phyloP scores from a whole-genome alignment of 2,888 invertebrate species.

The Epicampocera succincta region DNA sequence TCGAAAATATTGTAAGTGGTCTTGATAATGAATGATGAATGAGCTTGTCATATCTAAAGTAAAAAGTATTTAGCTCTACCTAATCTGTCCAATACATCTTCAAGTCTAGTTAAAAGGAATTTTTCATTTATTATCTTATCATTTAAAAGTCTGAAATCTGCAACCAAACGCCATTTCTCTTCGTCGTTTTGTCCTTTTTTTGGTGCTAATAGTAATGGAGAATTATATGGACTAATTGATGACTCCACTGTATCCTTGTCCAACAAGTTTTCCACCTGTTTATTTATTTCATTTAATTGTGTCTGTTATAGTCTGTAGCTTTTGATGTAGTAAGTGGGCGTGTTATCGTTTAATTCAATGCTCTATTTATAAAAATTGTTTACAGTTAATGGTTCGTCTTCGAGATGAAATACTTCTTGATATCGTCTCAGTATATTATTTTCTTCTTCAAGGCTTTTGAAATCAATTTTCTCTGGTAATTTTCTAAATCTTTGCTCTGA shows the following conservation, averaged over 20 bases:
- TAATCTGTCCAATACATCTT: slow-evolving; percentile 20
- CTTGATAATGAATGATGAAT: neutral
- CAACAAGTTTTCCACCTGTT: slow-evolving; percentile 4
- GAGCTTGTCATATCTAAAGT: slow-evolving; percentile 25
- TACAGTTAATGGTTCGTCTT: too few species aligned
- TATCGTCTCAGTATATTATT: too few species aligned
- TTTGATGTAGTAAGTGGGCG: slow-evolving; percentile 1
- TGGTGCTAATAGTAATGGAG: slow-evolving; percentile 9
- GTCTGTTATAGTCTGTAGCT: slow-evolving; percentile 4
- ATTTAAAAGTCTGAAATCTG: slow-evolving; percentile 13
- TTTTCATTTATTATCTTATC: slow-evolving; percentile 9
- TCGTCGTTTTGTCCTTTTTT: slow-evolving; percentile 21
- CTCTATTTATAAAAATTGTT: neutral
- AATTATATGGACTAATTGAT: slow-evolving; percentile 18
- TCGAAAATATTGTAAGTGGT: slow-evolving; percentile 22
- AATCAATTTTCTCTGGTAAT: neutral
- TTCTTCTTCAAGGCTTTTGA: too few species aligned
- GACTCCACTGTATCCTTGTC: slow-evolving; percentile 1
- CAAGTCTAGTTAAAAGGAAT: neutral
- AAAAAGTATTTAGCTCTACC: slow-evolving; percentile 3
- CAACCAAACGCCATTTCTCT: slow-evolving; percentile 13
- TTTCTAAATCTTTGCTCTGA: slow-evolving; percentile 12
- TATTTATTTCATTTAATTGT: slow-evolving; percentile 21
- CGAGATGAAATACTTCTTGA: too few species aligned
- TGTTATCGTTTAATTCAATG: slow-evolving; percentile 2